Percentiles rank a stretch among this genome's conserved stretches.
Evolutionary conservation across 1,140 invertebrate genomes (phyloP).

Genomic region (Caenorhabditis brenneri): DNA sequence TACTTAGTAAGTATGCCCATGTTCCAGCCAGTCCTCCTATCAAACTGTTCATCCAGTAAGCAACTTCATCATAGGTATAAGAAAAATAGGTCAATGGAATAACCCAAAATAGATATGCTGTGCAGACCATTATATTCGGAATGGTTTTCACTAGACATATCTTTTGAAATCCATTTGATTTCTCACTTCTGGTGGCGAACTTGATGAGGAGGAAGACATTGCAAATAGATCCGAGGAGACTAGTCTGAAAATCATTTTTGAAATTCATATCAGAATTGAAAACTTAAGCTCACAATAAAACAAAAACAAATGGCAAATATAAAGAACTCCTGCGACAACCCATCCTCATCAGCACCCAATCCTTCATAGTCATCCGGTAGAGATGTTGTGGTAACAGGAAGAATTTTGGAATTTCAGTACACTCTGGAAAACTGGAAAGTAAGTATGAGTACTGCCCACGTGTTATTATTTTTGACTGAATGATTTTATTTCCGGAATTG

Average conservation of each 20-base stretch:
- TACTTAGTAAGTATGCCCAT: not conserved
- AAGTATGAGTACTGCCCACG: not conserved
- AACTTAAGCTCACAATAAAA: not conserved
- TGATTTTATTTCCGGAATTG: not conserved
- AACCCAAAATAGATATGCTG: not conserved
- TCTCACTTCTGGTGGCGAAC: not conserved
- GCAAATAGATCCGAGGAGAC: not conserved
- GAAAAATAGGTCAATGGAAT: not conserved
- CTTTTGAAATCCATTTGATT: not conserved
- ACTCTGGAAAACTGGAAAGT: not conserved
- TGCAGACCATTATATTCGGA: not conserved
- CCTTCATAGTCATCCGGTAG: not conserved
- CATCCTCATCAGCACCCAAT: not conserved
- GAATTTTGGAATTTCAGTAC: not conserved
- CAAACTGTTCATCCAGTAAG: conserved; percentile 1
- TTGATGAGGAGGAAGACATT: not conserved
- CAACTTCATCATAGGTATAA: not conserved
- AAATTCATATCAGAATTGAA: not conserved
- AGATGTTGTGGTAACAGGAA: not conserved
- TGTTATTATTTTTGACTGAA: not conserved
- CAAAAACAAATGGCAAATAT: not conserved
- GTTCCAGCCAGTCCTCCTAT: not conserved
- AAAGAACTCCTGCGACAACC: not conserved
- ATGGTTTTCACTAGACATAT: not conserved
- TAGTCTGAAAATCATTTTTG: not conserved